These are phyloP conservation scores for Acholoe squamosa DNA, from an alignment of 2,888 invertebrate species.

Conservation along the genomic window DNA sequence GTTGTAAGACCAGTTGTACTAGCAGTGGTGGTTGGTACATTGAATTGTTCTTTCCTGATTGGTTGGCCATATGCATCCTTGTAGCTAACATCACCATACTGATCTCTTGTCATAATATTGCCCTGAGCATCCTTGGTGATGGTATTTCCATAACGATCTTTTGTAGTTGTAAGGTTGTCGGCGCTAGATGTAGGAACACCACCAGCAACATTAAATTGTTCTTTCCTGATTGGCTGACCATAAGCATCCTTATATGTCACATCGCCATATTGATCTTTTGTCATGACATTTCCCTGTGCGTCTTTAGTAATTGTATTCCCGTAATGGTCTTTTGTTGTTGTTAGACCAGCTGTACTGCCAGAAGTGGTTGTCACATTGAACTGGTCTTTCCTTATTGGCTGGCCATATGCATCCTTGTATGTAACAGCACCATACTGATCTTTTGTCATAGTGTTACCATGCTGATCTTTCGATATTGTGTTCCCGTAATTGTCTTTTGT, in stretches of 20 bases:
- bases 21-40: neutral
- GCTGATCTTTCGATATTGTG: neutral
- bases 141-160: conserved; percentile 19
- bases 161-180: neutral
- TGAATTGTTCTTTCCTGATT: neutral
- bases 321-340: conserved; percentile 14
- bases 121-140: neutral
- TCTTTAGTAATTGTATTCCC: neutral
- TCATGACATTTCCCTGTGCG: neutral
- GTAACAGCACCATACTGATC: conserved; percentile 43
- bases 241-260: neutral
- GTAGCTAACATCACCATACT: neutral
- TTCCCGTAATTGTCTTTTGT: conserved; percentile 39
- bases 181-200: neutral
- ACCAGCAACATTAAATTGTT: conserved; percentile 3
- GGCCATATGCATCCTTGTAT: conserved; percentile 32
- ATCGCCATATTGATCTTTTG: neutral
- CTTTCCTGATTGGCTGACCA: conserved; percentile 6
- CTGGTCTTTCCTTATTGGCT: neutral
- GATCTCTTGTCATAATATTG: neutral
- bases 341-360: neutral
- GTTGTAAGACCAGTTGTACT: neutral
- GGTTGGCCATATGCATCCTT: conserved; percentile 8
- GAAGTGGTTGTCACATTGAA: no score
- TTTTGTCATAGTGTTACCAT: neutral